Conservation (phyloP, 2,888 invertebrate species). For the Proisotoma minuta region DNA sequence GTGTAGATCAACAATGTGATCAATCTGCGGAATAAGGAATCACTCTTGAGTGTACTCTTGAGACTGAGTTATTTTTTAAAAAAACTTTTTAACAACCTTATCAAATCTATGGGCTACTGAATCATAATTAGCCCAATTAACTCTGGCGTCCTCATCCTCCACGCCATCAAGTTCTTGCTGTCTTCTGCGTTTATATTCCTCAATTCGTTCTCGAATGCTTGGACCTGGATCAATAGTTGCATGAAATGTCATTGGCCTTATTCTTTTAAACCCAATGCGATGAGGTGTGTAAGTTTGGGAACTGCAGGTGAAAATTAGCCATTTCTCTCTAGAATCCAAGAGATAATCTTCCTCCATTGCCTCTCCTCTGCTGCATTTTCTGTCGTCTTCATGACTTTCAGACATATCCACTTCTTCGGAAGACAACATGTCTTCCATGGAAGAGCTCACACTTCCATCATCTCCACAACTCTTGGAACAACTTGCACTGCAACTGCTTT, state of each 20-base stretch:
- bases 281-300: slow-evolving; percentile 79
- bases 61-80: neutral
- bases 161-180: slow-evolving; percentile 36
- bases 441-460: neutral
- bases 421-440: neutral
- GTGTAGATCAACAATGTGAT: slow-evolving; percentile 74
- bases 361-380: neutral
- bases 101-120: slow-evolving; percentile 38
- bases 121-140: slow-evolving; percentile 35
- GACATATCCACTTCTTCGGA: neutral
- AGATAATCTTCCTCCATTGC: slow-evolving; percentile 40
- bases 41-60: neutral
- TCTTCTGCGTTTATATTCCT: slow-evolving; percentile 47
- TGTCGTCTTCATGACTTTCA: slow-evolving; percentile 5
- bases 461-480: neutral
- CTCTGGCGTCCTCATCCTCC: slow-evolving; percentile 37
- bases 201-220: slow-evolving; percentile 62
- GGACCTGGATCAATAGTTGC: slow-evolving; percentile 65
- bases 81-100: slow-evolving; percentile 17
- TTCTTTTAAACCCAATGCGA: slow-evolving; percentile 71
- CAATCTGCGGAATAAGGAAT: slow-evolving; percentile 53
- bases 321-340: slow-evolving; percentile 55
- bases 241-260: slow-evolving; percentile 65
- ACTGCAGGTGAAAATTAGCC: slow-evolving; percentile 77
- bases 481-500: neutral